Evolutionary conservation across 2,888 invertebrate species (phyloP).

Genomic region (Sarcophaga subvicina): DNA sequence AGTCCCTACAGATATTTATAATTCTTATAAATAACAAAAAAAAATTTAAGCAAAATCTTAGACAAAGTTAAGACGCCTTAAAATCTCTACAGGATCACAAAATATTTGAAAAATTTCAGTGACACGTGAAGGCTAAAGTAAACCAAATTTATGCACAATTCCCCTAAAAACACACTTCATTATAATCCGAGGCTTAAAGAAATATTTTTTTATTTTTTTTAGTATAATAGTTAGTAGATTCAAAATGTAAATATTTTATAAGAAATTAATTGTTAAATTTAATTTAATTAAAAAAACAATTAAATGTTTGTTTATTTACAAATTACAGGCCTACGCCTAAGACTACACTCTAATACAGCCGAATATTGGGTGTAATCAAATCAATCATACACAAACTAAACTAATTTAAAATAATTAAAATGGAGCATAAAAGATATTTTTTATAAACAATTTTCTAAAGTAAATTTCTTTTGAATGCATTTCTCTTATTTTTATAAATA

Average conservation of each 20-base stretch:
- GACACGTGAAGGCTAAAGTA: no score
- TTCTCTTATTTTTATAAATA: not conserved
- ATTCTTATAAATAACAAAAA: no score
- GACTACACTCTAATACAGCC: constrained; percentile 74
- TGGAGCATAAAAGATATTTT: constrained; percentile 56
- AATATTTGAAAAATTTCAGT: no score
- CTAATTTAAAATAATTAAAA: constrained; percentile 42
- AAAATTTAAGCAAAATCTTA: no score
- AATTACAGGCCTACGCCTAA: constrained; percentile 78
- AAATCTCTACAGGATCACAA: no score
- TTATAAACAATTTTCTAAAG: constrained; percentile 33
- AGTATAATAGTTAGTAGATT: not conserved
- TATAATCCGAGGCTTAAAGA: no score
- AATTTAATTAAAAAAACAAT: constrained; percentile 22
- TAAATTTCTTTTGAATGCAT: constrained; percentile 46
- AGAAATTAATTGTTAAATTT: constrained; percentile 11
- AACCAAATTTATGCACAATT: no score
- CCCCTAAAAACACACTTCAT: no score
- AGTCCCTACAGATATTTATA: no score
- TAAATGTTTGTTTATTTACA: constrained; percentile 70
- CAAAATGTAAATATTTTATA: constrained; percentile 1
- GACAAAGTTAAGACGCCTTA: no score
- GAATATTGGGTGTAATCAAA: constrained; percentile 79
- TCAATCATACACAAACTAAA: constrained; percentile 6
- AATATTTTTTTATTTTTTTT: not conserved